Conservation (phyloP, 2,113 vertebrate genomes). For the Tetrax tetrax region DNA sequence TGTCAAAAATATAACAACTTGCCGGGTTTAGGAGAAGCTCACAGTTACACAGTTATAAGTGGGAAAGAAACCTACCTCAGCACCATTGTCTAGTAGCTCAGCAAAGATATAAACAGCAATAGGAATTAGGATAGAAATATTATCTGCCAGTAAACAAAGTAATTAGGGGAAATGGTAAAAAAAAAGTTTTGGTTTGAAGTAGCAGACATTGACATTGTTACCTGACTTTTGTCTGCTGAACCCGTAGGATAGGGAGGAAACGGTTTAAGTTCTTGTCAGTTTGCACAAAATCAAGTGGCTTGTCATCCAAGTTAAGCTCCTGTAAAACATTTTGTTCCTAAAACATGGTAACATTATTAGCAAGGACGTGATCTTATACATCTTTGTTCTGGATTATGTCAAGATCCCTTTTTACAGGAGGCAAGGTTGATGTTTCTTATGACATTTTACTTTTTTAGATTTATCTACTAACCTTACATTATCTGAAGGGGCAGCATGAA, state of each 20-base stretch:
- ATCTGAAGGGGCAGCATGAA: conserved; percentile 70
- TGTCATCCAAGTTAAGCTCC: background rate
- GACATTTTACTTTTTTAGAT: conserved; percentile 68
- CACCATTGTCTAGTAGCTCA: background rate
- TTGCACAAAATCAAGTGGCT: background rate
- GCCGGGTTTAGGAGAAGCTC: conserved; percentile 18
- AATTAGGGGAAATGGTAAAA: background rate
- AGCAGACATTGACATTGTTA: background rate
- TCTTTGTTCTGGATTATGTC: conserved; percentile 49
- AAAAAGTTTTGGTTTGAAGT: background rate
- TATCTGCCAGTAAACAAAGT: background rate
- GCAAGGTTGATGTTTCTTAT: conserved; percentile 42
- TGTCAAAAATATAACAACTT: conserved; percentile 23
- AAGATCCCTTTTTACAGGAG: conserved; percentile 45
- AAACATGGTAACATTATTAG: background rate
- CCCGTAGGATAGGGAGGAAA: background rate
- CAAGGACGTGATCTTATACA: conserved; percentile 13
- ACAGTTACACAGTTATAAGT: background rate
- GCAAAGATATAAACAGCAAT: background rate
- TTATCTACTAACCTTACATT: conserved; percentile 75
- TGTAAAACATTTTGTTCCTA: background rate
- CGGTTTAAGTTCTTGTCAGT: background rate
- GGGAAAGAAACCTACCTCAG: background rate
- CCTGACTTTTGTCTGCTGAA: background rate
- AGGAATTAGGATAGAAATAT: background rate